Percentiles rank a stretch among this genome's conserved stretches.
phyloP scores from a whole-genome alignment of 2,113 vertebrate species.

The Athene cunicularia region DNA sequence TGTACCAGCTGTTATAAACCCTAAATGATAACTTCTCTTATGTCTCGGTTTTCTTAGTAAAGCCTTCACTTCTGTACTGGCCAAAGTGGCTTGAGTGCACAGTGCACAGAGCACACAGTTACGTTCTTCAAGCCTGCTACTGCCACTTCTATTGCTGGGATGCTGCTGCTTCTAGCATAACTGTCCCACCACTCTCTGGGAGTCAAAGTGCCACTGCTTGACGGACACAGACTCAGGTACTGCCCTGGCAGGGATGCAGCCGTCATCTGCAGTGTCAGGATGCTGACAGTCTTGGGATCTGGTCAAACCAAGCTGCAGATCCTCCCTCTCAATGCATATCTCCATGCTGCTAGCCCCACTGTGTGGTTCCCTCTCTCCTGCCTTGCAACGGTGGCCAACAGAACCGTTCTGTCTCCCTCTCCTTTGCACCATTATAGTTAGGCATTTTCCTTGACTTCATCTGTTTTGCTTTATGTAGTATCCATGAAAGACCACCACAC shows the following conservation, averaged over 20 bases:
- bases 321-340: not conserved
- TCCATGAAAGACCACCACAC: not conserved
- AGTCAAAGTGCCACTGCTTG: accelerated
- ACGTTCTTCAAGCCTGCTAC: not conserved
- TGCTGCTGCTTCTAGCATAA: not conserved
- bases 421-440: not conserved
- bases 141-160: not conserved
- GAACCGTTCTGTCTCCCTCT: not conserved
- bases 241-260: not conserved
- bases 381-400: not conserved
- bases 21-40: not conserved
- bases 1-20: not conserved
- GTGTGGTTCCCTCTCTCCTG: not conserved
- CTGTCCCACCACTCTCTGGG: not conserved
- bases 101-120: not conserved
- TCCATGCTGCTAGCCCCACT: accelerated
- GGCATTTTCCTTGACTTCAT: not conserved
- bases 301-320: not conserved
- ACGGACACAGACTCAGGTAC: not conserved
- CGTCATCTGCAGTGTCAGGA: not conserved
- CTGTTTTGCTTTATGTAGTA: not conserved
- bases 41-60: not conserved
- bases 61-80: not conserved
- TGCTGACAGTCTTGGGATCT: not conserved
- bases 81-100: not conserved